Evolutionary conservation across 2,113 vertebrate genomes (phyloP), one percentile per base, ranked within the genome.

Genomic region (Ornithorhynchus anatinus): DNA sequence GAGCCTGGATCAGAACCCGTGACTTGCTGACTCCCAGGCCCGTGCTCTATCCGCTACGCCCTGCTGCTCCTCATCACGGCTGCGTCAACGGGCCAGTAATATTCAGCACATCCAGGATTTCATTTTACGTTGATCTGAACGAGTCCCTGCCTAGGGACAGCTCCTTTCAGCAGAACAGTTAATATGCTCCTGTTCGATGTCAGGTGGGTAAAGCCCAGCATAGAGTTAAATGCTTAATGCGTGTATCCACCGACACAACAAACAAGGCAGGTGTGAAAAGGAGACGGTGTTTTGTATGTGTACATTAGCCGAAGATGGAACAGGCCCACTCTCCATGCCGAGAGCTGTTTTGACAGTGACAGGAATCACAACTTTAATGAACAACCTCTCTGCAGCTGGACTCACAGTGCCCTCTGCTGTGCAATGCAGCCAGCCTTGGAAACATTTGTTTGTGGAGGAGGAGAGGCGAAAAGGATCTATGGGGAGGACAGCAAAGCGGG

Each of bases 331-430:
- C 42, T 19, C 0, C 0, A 33, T 1, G 17, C 0, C 0, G 27
- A 43, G 37, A 58, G 43, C 51, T 1, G 45, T 1, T 56, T 22
- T 10, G 16, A 19, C 42, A 23, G 0, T 0, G 1, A 16, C 13
- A 31, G 22, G 16, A 23, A 20, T 29, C 20, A 20, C 13, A n/a
- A 14, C 45, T 74, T 50, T 37, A 23, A 2, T 1, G 14, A 1
- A 32, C 33, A 0, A 25, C 5, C 22, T 3, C 1, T 15, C 32
- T 5, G 69, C 57, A 32, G 42, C 74, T 63, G 54, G 74, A 60
- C 1, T 39, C 47, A 56, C 77, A 81, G 36, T 68, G 88, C 88
- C 82, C 79, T 82, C 86, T 88, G 68, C 77, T 76, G 85, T 1
- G 8, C 5, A 1, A 5, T 17, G 39, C 1, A 2, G 44, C 19